phyloP scores from a whole-genome alignment of 2,797 vertebrate species.

The Cercopithecus petaurista region DNA sequence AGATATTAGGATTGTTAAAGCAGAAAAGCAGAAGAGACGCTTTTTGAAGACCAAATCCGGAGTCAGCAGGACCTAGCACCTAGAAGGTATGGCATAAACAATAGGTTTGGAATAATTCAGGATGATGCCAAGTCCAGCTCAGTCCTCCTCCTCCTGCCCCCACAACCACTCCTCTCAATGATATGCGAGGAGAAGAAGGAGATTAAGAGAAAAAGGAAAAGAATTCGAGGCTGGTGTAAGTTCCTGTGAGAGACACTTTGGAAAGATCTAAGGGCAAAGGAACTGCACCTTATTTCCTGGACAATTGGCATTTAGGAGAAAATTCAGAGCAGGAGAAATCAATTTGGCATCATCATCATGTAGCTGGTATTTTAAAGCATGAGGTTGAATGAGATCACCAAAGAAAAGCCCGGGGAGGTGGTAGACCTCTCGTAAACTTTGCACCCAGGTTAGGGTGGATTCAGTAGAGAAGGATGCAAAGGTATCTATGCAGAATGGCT shows the following conservation, averaged over 20 bases:
- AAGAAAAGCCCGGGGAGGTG: not conserved
- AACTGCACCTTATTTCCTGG: not conserved
- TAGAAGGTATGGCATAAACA: not conserved
- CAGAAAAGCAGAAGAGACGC: not conserved
- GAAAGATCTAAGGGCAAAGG: not conserved
- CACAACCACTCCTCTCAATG: not conserved
- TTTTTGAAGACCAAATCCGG: not conserved
- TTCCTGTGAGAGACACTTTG: not conserved
- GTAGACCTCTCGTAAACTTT: not conserved
- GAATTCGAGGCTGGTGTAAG: too few relatives aligned
- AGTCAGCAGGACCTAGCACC: not conserved
- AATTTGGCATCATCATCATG: not conserved
- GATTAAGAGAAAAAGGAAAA: not conserved
- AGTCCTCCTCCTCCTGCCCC: not conserved
- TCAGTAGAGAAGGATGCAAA: not conserved
- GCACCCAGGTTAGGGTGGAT: not conserved
- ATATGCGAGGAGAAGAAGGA: not conserved
- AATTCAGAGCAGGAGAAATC: not conserved
- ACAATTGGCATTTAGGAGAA: not conserved
- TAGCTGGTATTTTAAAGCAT: not conserved
- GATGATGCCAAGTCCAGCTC: not conserved
- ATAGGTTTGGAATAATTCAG: not conserved
- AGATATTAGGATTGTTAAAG: not conserved
- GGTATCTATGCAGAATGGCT: not conserved
- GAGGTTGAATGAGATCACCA: not conserved